phyloP scores from a whole-genome alignment of 2,888 invertebrate genomes.

The Alloscopus bannaensis region DNA sequence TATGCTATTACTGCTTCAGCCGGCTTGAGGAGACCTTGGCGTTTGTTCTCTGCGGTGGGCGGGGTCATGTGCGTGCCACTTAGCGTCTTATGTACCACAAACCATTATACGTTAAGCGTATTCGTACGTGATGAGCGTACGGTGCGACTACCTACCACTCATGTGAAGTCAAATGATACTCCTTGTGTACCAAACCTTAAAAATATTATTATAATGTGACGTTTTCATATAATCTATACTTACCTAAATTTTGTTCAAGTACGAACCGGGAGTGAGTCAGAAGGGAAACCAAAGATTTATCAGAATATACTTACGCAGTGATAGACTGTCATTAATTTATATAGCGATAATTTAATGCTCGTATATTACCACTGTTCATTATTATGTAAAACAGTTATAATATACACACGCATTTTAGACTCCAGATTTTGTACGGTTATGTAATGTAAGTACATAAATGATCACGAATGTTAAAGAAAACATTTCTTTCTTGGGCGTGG shows the following conservation, averaged over 20 bases:
- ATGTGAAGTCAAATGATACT: slow-evolving; percentile 58
- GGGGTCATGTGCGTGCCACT: no score
- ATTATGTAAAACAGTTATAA: not conserved
- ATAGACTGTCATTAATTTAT: slow-evolving; percentile 45
- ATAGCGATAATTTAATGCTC: slow-evolving; percentile 19
- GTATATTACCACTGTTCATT: no score
- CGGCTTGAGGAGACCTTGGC: no score
- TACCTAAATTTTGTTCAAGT: not conserved
- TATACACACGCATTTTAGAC: not conserved
- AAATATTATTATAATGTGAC: slow-evolving; percentile 13
- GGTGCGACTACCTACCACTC: no score
- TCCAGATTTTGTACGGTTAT: slow-evolving; percentile 47
- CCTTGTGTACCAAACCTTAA: slow-evolving; percentile 54
- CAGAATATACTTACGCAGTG: slow-evolving; percentile 14
- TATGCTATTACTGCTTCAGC: no score
- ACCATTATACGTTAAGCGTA: no score
- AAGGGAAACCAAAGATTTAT: slow-evolving; percentile 55
- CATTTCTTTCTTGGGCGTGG: no score
- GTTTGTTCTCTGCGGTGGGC: no score
- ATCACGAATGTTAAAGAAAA: slow-evolving; percentile 11
- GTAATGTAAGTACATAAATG: slow-evolving; percentile 1
- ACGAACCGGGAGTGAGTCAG: slow-evolving; percentile 35
- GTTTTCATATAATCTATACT: not conserved
- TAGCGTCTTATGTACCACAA: no score
- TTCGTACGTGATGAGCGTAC: no score